Evolutionary conservation across 2,797 vertebrate species (phyloP).

Genomic region (Falco peregrinus): DNA sequence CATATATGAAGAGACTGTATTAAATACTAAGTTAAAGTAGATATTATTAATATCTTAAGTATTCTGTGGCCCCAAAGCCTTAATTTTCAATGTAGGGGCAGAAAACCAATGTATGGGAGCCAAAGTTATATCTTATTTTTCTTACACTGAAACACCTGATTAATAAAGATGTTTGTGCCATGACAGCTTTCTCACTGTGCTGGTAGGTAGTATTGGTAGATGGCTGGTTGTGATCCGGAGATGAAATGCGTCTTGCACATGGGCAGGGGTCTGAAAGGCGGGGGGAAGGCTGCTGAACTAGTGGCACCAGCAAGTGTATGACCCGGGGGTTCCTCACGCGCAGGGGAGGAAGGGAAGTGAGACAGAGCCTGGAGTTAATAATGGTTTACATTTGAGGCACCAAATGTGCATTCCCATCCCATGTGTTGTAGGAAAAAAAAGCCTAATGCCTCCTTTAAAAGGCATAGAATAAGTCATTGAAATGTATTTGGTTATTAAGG

Average conservation of each 20-base stretch:
- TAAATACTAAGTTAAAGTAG: background rate
- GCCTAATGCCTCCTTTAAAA: background rate
- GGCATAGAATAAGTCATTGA: background rate
- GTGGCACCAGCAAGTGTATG: background rate
- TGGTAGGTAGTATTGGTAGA: fast-evolving
- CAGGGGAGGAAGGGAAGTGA: background rate
- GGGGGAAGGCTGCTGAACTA: background rate
- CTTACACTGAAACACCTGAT: background rate
- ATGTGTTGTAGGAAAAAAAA: no score
- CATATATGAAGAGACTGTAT: background rate
- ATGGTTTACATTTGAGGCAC: fast-evolving
- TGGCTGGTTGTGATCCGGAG: background rate
- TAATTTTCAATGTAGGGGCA: background rate
- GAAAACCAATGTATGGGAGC: background rate
- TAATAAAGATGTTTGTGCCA: background rate
- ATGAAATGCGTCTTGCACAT: fast-evolving
- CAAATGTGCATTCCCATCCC: background rate
- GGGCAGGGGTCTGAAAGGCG: background rate
- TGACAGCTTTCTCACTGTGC: background rate
- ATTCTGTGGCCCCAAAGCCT: background rate
- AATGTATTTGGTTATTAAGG: background rate
- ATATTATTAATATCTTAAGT: background rate
- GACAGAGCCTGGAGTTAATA: background rate
- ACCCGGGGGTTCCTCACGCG: fast-evolving
- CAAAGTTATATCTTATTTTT: background rate